Conservation (phyloP, 2,797 vertebrate species). For the Sebastes steindachneri region DNA sequence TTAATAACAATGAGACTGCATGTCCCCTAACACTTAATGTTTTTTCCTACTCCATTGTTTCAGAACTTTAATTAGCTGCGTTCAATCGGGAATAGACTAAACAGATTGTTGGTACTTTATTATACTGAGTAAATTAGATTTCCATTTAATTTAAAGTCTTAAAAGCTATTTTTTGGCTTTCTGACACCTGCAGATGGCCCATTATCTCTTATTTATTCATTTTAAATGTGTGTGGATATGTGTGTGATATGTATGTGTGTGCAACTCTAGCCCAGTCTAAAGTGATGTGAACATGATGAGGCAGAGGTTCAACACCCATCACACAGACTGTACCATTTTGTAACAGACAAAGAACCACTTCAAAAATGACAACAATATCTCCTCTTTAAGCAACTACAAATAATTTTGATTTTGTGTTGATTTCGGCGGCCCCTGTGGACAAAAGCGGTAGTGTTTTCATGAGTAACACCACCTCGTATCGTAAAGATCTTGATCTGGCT, state of each 20-base stretch:
- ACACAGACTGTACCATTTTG: background rate
- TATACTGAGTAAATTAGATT: conserved; percentile 48
- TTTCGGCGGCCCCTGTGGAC: background rate
- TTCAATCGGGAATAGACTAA: conserved; percentile 49
- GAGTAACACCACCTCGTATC: too few species aligned
- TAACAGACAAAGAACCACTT: background rate
- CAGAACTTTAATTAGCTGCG: conserved; percentile 56
- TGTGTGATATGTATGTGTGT: background rate
- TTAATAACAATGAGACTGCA: conserved; percentile 24
- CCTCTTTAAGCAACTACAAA: background rate
- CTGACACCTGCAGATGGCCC: conserved; percentile 16
- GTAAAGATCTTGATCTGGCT: too few species aligned
- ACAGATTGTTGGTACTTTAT: conserved; percentile 45
- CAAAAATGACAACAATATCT: background rate
- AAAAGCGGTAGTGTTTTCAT: background rate
- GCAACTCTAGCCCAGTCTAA: background rate
- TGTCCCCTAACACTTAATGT: conserved; percentile 33
- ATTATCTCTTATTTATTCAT: background rate
- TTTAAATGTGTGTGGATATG: background rate
- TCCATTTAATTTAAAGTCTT: conserved; percentile 37
- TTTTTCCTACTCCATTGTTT: conserved; percentile 33
- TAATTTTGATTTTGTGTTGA: too few species aligned
- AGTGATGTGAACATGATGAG: background rate
- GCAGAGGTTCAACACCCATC: background rate
- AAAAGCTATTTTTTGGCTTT: background rate